Percentiles rank a stretch among this genome's conserved stretches.
Evolutionary conservation across 1,140 invertebrate species (phyloP).

Genomic region (Saccostrea glomerata): DNA sequence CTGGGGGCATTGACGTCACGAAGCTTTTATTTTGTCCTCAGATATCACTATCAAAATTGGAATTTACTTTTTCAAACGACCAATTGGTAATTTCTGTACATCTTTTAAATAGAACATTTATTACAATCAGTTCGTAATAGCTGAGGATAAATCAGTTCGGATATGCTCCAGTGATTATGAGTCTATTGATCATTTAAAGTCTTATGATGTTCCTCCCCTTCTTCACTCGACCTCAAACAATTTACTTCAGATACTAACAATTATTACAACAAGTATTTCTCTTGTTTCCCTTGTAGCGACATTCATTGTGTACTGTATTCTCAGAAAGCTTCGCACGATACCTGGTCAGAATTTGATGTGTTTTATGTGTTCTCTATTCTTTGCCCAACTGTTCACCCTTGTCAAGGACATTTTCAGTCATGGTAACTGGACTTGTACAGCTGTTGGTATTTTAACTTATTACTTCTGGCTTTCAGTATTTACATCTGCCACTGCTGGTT

Average conservation of each 20-base stretch:
- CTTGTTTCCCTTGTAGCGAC: not conserved
- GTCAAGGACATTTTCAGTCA: not conserved
- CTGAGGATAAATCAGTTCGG: not conserved
- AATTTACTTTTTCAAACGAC: not conserved
- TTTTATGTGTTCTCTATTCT: not conserved
- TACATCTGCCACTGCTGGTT: not conserved
- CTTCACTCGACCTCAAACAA: not conserved
- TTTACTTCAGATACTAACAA: not conserved
- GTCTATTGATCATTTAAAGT: not conserved
- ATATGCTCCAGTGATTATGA: not conserved
- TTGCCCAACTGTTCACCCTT: not conserved
- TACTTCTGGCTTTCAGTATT: conserved; percentile 29
- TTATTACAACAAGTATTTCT: not conserved
- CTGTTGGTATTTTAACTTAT: conserved; percentile 10
- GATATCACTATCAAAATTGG: not conserved
- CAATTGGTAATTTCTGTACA: not conserved
- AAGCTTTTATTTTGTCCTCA: not conserved
- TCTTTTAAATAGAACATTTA: not conserved
- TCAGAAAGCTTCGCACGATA: not conserved
- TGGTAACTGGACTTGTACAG: not conserved
- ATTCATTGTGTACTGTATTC: conserved; percentile 4
- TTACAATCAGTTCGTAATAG: not conserved
- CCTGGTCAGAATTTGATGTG: conserved; percentile 9
- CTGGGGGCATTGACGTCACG: not conserved
- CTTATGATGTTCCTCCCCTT: not conserved